A percentile compares a stretch with the other conserved stretches of the same genome.
These are phyloP conservation scores for Chrysolina oricalcia DNA, from an alignment of 2,888 invertebrate genomes.

Conservation along the genomic window DNA sequence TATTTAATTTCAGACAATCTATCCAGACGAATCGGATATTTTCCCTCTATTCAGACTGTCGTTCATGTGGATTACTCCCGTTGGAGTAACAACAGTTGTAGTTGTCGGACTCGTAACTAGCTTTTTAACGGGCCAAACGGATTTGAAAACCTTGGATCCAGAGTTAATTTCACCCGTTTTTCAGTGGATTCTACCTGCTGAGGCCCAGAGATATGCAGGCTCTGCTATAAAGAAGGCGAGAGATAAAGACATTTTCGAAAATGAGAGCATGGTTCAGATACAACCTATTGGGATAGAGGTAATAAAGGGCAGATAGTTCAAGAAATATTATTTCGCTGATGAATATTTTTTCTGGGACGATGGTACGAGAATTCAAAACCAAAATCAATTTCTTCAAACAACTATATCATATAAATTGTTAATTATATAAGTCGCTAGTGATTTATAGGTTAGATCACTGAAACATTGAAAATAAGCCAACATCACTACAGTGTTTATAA, in stretches of 20 bases:
- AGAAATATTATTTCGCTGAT: not conserved
- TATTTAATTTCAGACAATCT: constrained; percentile 47
- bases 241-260: constrained; percentile 48
- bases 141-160: constrained; percentile 74
- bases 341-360: not conserved
- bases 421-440: too few species aligned
- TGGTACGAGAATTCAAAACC: too few species aligned
- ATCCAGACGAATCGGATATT: constrained; percentile 73
- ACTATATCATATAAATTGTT: too few species aligned
- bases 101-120: constrained; percentile 80
- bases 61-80: constrained; percentile 87
- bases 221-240: constrained; percentile 57
- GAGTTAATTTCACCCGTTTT: constrained; percentile 77
- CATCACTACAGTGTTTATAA: too few species aligned
- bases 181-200: constrained; percentile 71
- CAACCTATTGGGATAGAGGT: constrained; percentile 32
- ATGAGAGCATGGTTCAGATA: constrained; percentile 52
- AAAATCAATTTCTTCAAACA: too few species aligned
- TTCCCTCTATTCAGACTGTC: constrained; percentile 86
- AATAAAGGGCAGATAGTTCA: not conserved
- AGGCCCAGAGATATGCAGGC: constrained; percentile 59
- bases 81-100: constrained; percentile 80
- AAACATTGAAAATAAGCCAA: too few species aligned
- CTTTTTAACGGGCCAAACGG: constrained; percentile 74
- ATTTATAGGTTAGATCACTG: too few species aligned